Evolutionary conservation across 2,113 vertebrate species (phyloP).

Genomic region (Labrus mixtus): DNA sequence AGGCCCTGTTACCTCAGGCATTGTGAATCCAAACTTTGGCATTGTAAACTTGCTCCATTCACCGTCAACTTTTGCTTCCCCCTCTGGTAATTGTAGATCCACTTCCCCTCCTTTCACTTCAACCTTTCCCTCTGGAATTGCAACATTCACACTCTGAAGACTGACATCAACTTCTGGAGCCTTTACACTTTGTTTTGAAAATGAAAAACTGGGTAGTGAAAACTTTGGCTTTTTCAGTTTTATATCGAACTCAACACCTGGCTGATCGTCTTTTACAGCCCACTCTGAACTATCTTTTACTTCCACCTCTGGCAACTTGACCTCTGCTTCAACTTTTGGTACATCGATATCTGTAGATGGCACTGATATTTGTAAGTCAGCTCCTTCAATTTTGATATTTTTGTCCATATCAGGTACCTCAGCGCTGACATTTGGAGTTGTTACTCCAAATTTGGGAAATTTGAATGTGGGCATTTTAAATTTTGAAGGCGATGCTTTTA

Average conservation of each 20-base stretch:
- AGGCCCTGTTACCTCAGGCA: constrained; percentile 43
- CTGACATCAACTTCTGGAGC: constrained; percentile 46
- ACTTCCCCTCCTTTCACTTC: constrained; percentile 45
- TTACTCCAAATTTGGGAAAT: constrained; percentile 54
- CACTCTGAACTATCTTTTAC: constrained; percentile 21
- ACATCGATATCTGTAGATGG: constrained; percentile 3
- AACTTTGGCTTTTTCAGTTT: constrained; percentile 71
- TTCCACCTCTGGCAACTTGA: constrained; percentile 32
- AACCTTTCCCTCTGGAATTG: constrained; percentile 44
- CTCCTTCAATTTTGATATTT: constrained; percentile 35
- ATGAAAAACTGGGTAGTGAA: constrained; percentile 71
- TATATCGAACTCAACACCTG: constrained; percentile 46
- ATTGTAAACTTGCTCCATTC: constrained; percentile 57
- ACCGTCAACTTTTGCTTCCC: constrained; percentile 34
- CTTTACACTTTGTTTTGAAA: constrained; percentile 69
- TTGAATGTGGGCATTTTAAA: constrained; percentile 59
- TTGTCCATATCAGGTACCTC: constrained; percentile 31
- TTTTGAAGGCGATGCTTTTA: constrained; percentile 53
- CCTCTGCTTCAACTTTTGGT: constrained; percentile 31
- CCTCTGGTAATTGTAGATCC: constrained; percentile 14
- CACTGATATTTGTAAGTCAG: constrained; percentile 7
- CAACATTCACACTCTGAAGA: constrained; percentile 30
- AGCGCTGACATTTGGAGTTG: constrained; percentile 4
- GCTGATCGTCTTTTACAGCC: constrained; percentile 41
- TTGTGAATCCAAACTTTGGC: constrained; percentile 41